A percentile compares a stretch with the other conserved stretches of the same genome.
Evolutionary conservation across 2,797 vertebrate species (phyloP).

Genomic region (Channa striata): DNA sequence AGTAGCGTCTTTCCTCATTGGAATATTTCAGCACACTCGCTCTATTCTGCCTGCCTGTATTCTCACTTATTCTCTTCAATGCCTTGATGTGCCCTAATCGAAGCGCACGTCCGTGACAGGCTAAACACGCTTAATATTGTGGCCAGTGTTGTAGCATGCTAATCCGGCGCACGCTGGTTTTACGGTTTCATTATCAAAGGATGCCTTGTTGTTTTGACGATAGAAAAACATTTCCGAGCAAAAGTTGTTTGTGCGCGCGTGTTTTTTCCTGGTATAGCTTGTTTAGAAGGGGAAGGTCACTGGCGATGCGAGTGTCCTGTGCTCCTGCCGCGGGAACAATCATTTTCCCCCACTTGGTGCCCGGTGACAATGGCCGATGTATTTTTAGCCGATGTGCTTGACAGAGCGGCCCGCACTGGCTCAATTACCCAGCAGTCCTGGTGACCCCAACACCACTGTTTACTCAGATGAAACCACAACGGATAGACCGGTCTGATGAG

Average conservation of each 20-base stretch:
- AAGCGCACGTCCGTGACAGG: conserved; percentile 73
- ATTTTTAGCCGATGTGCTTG: conserved; percentile 90
- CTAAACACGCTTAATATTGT: conserved; percentile 72
- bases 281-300: conserved; percentile 93
- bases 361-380: conserved; percentile 90
- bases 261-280: conserved; percentile 73
- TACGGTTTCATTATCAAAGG: conserved; percentile 50
- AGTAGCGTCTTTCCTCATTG: conserved; percentile 77
- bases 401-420: conserved; percentile 87
- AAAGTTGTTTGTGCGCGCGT: conserved; percentile 65
- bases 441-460: conserved; percentile 90
- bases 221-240: conserved; percentile 28
- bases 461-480: conserved; percentile 88
- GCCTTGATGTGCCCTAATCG: conserved; percentile 74
- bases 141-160: conserved; percentile 53
- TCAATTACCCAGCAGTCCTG: conserved; percentile 91
- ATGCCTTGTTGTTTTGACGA: conserved; percentile 53
- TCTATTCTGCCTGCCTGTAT: conserved; percentile 62
- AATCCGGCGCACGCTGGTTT: conserved; percentile 47
- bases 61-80: conserved; percentile 70
- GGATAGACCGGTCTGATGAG: conserved; percentile 86
- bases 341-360: conserved; percentile 91
- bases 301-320: conserved; percentile 85
- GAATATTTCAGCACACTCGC: conserved; percentile 64
- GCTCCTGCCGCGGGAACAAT: conserved; percentile 86